Base-by-base conservation (phyloP, 2,113 vertebrate genomes). In the Oceanodroma tethys region DNA sequence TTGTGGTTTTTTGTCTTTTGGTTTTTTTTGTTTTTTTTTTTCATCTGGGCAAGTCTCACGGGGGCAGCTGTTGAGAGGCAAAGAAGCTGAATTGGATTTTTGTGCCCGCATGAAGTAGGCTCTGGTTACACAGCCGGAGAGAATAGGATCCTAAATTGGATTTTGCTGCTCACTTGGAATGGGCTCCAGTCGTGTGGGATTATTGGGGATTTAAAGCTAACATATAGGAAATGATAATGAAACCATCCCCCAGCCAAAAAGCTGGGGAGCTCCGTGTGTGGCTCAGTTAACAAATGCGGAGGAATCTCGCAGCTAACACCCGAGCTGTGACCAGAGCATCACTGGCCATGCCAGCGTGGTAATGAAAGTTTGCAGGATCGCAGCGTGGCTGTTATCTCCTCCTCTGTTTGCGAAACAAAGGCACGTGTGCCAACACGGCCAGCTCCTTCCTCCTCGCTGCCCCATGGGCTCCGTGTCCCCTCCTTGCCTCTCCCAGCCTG, bases 101-200 rank as follows among this genome's bases (percentile, higher is more conserved):
- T 86, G 84, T 90, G 75, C 85, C 50, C 1, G 5, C 29, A 45
- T 0, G 26, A 59, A 63, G 83, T 8, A 71, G 88, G 68, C 25
- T 95, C 75, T 78, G 59, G 93, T 94, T 95, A 78, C 82, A 52
- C 32, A 93, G 88, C 43, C 25, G 0, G 19, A 81, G 86, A 93
- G 86, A 97, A 97, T 43, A 66, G 94, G 66, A 89, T 82, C 83
- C 68, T 73, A 92, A 97, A 96, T 94, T 96, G 93, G 95, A 96
- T 97, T 97, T 96, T 0, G 2, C 48, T 40, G 73, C 67, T 91
- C 29, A 19, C 95, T 95, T 84, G 89, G 93, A 94, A 89, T 73
- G 80, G 78, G 73, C 87, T 95, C 82, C 59, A 83, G 88, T 80
- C 6, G 1, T 58, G 81, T 66, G 71, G 93, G 94, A 96, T 97